phyloP scores from a whole-genome alignment of 2,888 invertebrate genomes.

The Danaus chrysippus region DNA sequence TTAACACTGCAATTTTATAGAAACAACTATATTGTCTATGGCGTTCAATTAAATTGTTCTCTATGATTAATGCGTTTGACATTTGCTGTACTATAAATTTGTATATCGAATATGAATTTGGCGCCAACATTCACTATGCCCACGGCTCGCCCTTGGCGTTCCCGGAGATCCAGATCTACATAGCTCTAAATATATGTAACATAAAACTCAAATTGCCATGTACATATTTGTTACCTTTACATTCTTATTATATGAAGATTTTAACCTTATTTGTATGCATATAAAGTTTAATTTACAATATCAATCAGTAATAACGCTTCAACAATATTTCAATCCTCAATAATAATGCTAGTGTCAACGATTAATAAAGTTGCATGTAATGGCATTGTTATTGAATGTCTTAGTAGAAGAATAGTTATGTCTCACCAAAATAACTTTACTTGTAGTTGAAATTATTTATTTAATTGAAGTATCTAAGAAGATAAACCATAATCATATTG shows the following conservation, averaged over 20 bases:
- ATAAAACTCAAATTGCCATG: constrained; percentile 7
- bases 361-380: constrained; percentile 17
- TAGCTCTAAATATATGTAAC: background rate
- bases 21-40: constrained; percentile 12
- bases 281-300: constrained; percentile 11
- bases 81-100: constrained; percentile 19
- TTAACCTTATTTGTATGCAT: constrained; percentile 9
- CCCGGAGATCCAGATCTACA: constrained; percentile 4
- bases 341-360: constrained; percentile 23
- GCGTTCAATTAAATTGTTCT: constrained; percentile 18
- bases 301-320: background rate
- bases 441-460: no score
- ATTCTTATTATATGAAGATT: constrained; percentile 2
- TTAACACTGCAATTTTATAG: no score
- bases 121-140: constrained; percentile 37
- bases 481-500: no score
- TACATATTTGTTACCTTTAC: background rate
- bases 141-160: constrained; percentile 30
- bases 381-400: constrained; percentile 5
- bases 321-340: constrained; percentile 14
- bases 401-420: background rate
- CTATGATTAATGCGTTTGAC: constrained; percentile 18
- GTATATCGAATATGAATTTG: constrained; percentile 19
- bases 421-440: no score
- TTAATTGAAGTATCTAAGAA: no score